These are phyloP conservation scores for Dasysyrphus albostriatus DNA, from an alignment of 2,888 invertebrate species.

Conservation along the genomic window DNA sequence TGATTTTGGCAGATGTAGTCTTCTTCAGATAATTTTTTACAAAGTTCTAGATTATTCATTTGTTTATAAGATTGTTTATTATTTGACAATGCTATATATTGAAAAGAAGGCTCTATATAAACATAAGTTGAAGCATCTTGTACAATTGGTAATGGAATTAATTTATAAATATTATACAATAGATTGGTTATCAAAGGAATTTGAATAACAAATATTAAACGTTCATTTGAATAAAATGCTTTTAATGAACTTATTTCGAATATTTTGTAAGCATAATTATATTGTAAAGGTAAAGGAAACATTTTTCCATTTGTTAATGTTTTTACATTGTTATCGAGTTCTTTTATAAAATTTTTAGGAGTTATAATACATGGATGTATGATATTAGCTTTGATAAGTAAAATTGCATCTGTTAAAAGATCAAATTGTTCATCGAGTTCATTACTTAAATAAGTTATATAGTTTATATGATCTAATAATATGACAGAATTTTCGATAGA, in stretches of 20 bases:
- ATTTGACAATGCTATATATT: conserved; percentile 10
- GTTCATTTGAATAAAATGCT: conserved; percentile 4
- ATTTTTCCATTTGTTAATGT: conserved; percentile 15
- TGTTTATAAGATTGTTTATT: conserved; percentile 4
- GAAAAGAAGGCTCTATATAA: not conserved
- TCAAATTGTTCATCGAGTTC: conserved; percentile 13
- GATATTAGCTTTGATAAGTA: conserved; percentile 2
- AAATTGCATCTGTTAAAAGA: conserved; percentile 11
- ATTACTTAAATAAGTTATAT: conserved; percentile 13
- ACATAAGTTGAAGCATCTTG: conserved; percentile 17
- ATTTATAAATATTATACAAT: conserved; percentile 12
- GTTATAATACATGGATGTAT: not conserved
- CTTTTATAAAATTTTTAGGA: conserved; percentile 4
- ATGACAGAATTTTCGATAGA: conserved; percentile 2
- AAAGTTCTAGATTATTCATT: not conserved
- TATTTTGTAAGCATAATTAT: conserved; percentile 25
- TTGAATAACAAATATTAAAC: conserved; percentile 12
- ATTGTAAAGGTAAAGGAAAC: conserved; percentile 8
- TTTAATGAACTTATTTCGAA: conserved; percentile 11
- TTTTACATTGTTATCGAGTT: conserved; percentile 12
- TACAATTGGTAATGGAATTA: conserved; percentile 18
- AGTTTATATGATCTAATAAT: conserved; percentile 4
- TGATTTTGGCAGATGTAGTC: conserved; percentile 11
- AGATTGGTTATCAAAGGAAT: conserved; percentile 2
- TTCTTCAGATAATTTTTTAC: conserved; percentile 17